Evolutionary conservation across 1,140 invertebrate species (phyloP).

Genomic region (Temnothorax curvispinosus): DNA sequence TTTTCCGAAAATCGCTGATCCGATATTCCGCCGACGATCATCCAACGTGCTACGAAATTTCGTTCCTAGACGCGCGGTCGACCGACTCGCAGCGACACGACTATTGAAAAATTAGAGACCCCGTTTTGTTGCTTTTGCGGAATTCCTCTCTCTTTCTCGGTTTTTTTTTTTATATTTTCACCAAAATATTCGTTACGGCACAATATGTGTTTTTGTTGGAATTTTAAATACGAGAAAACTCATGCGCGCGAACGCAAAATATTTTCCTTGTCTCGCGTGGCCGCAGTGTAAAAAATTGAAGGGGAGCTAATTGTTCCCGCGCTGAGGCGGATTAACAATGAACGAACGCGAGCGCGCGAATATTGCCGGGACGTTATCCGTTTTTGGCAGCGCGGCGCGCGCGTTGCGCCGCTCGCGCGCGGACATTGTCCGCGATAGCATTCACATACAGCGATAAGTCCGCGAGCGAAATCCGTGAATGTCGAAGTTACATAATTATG

Average conservation of each 20-base stretch:
- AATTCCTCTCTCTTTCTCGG: background rate
- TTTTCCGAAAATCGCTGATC: constrained; percentile 38
- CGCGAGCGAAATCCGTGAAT: constrained; percentile 46
- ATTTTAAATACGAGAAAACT: constrained; percentile 56
- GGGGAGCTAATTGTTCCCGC: constrained; percentile 57
- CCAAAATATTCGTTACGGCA: constrained; percentile 38
- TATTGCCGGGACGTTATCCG: constrained; percentile 48
- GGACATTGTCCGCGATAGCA: constrained; percentile 41
- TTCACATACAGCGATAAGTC: constrained; percentile 33
- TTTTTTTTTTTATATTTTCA: background rate
- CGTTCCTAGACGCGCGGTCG: background rate
- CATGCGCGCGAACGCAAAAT: constrained; percentile 43
- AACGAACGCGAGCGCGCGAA: constrained; percentile 46
- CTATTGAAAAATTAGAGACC: constrained; percentile 43
- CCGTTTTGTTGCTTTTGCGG: constrained; percentile 1
- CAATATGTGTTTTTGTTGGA: constrained; percentile 51
- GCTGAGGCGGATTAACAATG: constrained; percentile 59
- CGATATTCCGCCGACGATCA: constrained; percentile 15
- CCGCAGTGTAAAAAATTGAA: constrained; percentile 59
- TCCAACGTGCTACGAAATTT: background rate
- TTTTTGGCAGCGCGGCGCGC: constrained; percentile 39
- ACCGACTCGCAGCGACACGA: background rate
- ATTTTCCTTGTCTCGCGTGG: constrained; percentile 50
- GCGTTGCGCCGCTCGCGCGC: background rate
- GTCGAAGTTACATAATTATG: constrained; percentile 50